Conservation (phyloP, 2,888 invertebrate species). For the Scaptomyza parva region DNA sequence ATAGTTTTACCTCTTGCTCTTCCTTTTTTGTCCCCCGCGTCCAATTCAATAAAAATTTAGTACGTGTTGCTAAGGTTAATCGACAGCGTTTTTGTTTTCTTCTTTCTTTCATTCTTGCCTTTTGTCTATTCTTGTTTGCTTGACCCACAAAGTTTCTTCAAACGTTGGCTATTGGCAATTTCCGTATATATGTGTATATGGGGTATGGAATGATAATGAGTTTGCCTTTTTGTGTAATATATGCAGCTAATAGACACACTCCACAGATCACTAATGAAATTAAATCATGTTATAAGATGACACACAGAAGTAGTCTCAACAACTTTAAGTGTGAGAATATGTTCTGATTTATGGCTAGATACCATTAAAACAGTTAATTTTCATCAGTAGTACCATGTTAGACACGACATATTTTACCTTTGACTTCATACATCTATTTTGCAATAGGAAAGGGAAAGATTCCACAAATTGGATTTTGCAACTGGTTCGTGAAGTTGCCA, state of each 20-base stretch:
- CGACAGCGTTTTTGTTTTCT: constrained; percentile 26
- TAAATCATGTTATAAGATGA: background rate
- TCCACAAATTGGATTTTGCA: too few species aligned
- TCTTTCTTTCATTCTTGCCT: background rate
- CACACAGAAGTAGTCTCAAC: background rate
- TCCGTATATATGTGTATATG: background rate
- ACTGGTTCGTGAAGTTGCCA: constrained; percentile 15
- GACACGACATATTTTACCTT: too few species aligned
- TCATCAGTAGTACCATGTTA: too few species aligned
- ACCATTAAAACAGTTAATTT: constrained; percentile 4
- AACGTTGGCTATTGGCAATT: constrained; percentile 5
- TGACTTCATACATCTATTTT: background rate
- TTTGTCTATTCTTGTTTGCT: constrained; percentile 6
- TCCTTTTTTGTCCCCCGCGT: constrained; percentile 22
- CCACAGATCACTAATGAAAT: constrained; percentile 35
- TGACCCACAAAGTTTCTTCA: constrained; percentile 15
- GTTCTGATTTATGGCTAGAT: background rate
- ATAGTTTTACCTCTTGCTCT: constrained; percentile 50
- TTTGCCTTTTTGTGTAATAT: constrained; percentile 21
- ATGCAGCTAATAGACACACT: constrained; percentile 17
- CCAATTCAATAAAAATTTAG: constrained; percentile 62
- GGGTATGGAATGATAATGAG: constrained; percentile 7
- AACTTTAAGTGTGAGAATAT: background rate
- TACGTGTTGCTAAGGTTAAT: constrained; percentile 66
- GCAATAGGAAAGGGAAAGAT: background rate